Base-by-base conservation (phyloP, 1,140 invertebrate species). In the Epicauta chinensis region DNA sequence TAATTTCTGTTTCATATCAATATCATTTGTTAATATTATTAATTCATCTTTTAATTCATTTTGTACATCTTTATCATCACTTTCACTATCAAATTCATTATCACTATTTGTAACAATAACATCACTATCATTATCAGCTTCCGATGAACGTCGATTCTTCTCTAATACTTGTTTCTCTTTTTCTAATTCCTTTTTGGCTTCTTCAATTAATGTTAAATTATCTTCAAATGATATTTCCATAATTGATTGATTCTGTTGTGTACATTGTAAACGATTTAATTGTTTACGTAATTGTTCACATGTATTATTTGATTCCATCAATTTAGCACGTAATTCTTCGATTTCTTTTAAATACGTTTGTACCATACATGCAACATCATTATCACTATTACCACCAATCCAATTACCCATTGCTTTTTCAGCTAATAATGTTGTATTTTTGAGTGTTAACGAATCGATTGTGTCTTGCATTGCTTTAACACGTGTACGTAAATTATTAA, bases 401-500 rank as follows among this genome's bases (percentile, higher is more conserved):
- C 87, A 91, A 29, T 74, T 76, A 12, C 80, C 79, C 1, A 81
- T 71, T 14, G 83, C 87, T 71, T 87, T 87, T 65, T 96, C 87
- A 0, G 89, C 80, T 30, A 93, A 62, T 2, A 97, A 73, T 45
- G 88, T 77, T 4, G 83, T 81, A 71, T 97, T 96, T 63, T 81
- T 81, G 0, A 81, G 79, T 0, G 85, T 93, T n/a, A 97, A 68
- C 15, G 80, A 78, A 51, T 97, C 90, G n/a, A 97, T 86, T 0
- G 94, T 96, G 64, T 94, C 91, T 65, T 92, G 88, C 75, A 97
- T 81, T 2, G 93, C 91, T 74, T 97, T 97, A 0, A 97, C 81
- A 53, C 94, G 72, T 5, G 88, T 86, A 35, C 91, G 75, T 37
- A 97, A 73, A 61, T 91, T 88, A 62, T 91, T 87, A 29, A 91